A percentile compares a stretch with the other conserved stretches of the same genome.
Conservation (phyloP, 2,797 vertebrate genomes). For the Manis crassicaudata region DNA sequence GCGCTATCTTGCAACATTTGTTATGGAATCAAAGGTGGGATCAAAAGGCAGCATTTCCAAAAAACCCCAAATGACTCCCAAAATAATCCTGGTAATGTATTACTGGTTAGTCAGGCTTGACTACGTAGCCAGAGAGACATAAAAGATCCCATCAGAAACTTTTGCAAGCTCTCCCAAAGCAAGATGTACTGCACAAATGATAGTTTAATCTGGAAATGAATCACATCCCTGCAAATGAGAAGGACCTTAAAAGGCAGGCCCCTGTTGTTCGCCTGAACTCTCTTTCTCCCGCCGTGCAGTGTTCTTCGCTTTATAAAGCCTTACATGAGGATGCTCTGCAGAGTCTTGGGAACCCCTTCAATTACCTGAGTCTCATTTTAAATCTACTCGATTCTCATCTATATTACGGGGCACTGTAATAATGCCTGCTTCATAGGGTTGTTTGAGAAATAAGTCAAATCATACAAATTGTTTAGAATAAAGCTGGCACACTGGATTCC, state of each 20-base stretch:
- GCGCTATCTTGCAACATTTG: neutral
- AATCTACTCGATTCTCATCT: neutral
- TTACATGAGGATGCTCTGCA: neutral
- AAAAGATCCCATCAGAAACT: neutral
- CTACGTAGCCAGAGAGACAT: neutral
- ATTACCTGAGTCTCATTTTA: neutral
- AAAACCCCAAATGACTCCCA: neutral
- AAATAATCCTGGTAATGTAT: neutral
- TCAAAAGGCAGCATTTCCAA: neutral
- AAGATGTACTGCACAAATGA: neutral
- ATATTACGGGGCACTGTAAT: neutral
- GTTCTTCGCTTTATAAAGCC: neutral
- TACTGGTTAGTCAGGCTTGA: neutral
- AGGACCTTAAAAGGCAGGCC: neutral
- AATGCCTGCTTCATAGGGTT: neutral
- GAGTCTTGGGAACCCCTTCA: neutral
- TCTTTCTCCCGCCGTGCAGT: neutral
- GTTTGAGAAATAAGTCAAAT: neutral
- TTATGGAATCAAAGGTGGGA: neutral
- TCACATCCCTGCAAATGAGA: neutral
- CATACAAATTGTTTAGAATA: neutral
- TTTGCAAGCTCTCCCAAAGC: neutral
- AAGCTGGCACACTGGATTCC: neutral
- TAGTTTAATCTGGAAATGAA: neutral
- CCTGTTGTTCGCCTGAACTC: neutral